These are phyloP conservation scores for Boulengeromyrus knoepffleri DNA, from an alignment of 2,113 vertebrate genomes.

Conservation along the genomic window DNA sequence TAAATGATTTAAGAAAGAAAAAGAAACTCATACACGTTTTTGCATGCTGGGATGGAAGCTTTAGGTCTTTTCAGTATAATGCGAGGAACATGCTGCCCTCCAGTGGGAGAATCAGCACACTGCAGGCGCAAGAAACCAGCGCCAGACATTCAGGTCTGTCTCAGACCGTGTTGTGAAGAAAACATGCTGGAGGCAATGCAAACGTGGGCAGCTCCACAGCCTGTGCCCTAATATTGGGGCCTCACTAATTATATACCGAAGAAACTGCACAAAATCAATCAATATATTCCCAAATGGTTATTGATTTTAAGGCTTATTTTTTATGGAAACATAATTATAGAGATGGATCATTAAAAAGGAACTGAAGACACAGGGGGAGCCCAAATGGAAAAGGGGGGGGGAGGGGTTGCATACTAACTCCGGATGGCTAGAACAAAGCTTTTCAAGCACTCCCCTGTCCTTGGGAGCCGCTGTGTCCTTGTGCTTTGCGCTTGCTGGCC, in stretches of 20 bases:
- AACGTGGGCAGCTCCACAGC: no score
- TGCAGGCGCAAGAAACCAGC: not conserved
- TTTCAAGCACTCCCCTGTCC: not conserved
- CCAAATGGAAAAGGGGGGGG: not conserved
- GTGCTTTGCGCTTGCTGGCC: not conserved
- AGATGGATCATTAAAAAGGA: conserved; percentile 16
- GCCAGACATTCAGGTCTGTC: not conserved
- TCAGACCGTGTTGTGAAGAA: not conserved
- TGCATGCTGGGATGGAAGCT: not conserved
- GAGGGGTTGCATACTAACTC: not conserved
- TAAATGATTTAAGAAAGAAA: not conserved
- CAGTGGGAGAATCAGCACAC: not conserved
- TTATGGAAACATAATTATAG: conserved; percentile 2
- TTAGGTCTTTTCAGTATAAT: not conserved
- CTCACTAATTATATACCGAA: not conserved
- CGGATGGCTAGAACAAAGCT: not conserved
- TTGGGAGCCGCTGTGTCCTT: not conserved
- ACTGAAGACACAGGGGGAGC: not conserved
- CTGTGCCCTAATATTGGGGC: not conserved
- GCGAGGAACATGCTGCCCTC: not conserved
- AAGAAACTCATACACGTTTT: not conserved
- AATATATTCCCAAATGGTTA: not conserved
- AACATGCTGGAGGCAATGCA: not conserved
- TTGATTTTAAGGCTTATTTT: not conserved
- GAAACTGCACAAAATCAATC: not conserved